phyloP scores from a whole-genome alignment of 2,888 invertebrate genomes.

The Nipponacmea schrenckii region DNA sequence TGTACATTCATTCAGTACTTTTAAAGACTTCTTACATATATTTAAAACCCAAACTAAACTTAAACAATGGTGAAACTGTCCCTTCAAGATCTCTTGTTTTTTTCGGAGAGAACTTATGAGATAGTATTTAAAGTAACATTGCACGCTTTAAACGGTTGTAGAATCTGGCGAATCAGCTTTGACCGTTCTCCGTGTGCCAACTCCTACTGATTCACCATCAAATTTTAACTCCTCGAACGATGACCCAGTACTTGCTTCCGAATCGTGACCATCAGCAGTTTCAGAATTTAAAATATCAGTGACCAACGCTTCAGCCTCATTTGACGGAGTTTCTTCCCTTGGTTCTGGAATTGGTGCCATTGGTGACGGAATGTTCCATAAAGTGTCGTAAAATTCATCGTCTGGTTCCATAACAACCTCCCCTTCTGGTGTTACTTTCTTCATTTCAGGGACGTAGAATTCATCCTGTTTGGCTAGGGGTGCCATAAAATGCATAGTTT shows the following conservation, averaged over 20 bases:
- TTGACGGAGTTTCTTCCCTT: not conserved
- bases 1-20: no score
- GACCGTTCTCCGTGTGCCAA: not conserved
- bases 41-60: no score
- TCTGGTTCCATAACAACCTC: not conserved
- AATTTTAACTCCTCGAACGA: conserved; percentile 38
- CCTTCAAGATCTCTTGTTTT: no score
- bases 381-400: not conserved
- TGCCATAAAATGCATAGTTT: conserved; percentile 67
- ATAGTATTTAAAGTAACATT: no score
- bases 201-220: conserved; percentile 7
- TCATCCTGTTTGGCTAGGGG: conserved; percentile 69
- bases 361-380: not conserved
- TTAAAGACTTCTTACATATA: no score
- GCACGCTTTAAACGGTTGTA: conserved; percentile 7
- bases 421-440: conserved; percentile 34
- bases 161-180: not conserved
- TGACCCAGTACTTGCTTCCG: conserved; percentile 34
- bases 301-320: not conserved
- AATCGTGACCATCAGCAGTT: conserved; percentile 10
- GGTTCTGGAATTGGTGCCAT: not conserved
- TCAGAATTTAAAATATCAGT: not conserved
- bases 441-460: conserved; percentile 69
- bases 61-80: no score
- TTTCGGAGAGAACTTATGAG: no score